A percentile compares a stretch with the other conserved stretches of the same genome.
These are phyloP conservation scores for Tetragnatha montana DNA, from an alignment of 2,888 invertebrate species.

Conservation along the genomic window DNA sequence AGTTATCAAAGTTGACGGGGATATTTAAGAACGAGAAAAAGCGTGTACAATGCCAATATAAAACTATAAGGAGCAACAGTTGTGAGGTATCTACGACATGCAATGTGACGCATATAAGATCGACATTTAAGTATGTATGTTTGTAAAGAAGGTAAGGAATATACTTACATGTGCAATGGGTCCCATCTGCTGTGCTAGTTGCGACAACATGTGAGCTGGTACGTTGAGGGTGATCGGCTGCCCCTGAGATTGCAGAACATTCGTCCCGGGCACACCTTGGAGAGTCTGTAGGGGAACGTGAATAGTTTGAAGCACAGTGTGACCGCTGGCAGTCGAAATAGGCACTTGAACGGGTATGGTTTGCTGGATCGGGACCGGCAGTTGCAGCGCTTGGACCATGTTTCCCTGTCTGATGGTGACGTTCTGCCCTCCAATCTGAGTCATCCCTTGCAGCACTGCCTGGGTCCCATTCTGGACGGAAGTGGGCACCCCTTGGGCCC, in stretches of 20 bases:
- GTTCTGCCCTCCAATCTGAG: slow-evolving; percentile 80
- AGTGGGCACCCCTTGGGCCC: slow-evolving; percentile 75
- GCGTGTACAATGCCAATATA: too few relatives aligned
- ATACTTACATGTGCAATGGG: slow-evolving; percentile 73
- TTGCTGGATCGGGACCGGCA: slow-evolving; percentile 76
- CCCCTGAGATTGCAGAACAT: slow-evolving; percentile 75
- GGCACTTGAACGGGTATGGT: slow-evolving; percentile 85
- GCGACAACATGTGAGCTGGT: slow-evolving; percentile 73
- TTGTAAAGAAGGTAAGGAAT: too few relatives aligned
- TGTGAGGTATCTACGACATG: too few relatives aligned
- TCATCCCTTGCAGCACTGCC: slow-evolving; percentile 69
- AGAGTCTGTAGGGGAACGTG: slow-evolving; percentile 93
- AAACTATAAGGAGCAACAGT: too few relatives aligned
- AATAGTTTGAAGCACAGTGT: slow-evolving; percentile 95
- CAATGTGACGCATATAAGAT: too few relatives aligned
- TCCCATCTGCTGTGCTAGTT: slow-evolving; percentile 72
- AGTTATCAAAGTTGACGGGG: too few relatives aligned
- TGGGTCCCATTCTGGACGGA: slow-evolving; percentile 67
- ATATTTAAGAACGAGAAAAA: too few relatives aligned
- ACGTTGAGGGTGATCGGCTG: slow-evolving; percentile 71
- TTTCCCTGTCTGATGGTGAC: slow-evolving; percentile 81
- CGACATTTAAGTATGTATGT: too few relatives aligned
- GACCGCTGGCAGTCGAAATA: slow-evolving; percentile 89
- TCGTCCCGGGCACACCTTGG: slow-evolving; percentile 79
- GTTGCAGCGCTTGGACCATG: slow-evolving; percentile 72